A percentile compares a stretch with the other conserved stretches of the same genome.
phyloP scores from a whole-genome alignment of 2,797 vertebrate species.

The Phoebastria nigripes region DNA sequence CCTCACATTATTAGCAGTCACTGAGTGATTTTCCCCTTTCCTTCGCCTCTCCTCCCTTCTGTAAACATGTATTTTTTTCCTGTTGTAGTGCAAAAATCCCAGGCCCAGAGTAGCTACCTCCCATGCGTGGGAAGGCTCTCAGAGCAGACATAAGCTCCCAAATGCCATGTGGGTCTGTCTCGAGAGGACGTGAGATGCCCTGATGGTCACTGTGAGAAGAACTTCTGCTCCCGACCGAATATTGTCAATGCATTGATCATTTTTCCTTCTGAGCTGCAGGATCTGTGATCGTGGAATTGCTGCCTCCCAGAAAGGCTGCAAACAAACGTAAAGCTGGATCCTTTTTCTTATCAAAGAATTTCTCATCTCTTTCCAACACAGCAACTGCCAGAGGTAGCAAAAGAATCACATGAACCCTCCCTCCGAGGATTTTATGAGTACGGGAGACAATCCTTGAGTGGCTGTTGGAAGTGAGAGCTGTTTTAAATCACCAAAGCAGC shows the following conservation, averaged over 20 bases:
- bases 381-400: background rate
- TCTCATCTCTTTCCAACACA: background rate
- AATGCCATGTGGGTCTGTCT: background rate
- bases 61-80: background rate
- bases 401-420: background rate
- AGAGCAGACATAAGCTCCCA: background rate
- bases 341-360: background rate
- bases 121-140: background rate
- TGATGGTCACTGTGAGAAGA: background rate
- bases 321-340: background rate
- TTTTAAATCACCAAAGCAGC: background rate
- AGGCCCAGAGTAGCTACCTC: background rate
- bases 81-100: background rate
- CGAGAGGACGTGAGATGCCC: fast-evolving
- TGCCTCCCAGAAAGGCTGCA: background rate
- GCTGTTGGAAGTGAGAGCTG: background rate
- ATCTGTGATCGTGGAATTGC: fast-evolving
- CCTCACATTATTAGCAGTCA: background rate
- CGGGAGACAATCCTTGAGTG: fast-evolving
- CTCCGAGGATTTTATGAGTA: background rate
- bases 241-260: fast-evolving
- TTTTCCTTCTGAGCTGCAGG: background rate
- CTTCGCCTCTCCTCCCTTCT: background rate
- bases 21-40: background rate
- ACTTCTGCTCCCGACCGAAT: background rate